Percentiles rank a stretch among this genome's conserved stretches.
These are phyloP conservation scores for Otolemur crassicaudatus DNA, from an alignment of 2,797 vertebrate species.

Conservation along the genomic window DNA sequence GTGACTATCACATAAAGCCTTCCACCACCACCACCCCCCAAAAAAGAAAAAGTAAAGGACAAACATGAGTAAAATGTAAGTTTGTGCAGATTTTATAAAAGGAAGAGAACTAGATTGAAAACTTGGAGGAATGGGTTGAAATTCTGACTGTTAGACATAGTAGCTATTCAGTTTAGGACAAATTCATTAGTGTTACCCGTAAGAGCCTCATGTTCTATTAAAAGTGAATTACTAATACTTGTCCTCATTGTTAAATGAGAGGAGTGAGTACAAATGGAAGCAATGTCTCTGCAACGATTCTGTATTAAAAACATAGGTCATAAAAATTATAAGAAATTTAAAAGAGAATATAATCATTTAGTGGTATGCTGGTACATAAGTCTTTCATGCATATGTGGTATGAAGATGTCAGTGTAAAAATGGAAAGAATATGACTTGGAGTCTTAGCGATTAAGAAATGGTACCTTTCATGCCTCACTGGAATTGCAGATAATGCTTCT, in stretches of 20 bases:
- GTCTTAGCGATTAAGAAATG: not conserved
- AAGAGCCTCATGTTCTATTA: not conserved
- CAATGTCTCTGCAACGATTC: constrained; percentile 1
- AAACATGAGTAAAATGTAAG: not conserved
- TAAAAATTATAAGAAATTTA: constrained; percentile 63
- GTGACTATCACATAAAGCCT: not conserved
- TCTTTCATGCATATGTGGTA: not conserved
- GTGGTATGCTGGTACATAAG: not conserved
- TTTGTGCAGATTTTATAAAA: not conserved
- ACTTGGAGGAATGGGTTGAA: not conserved
- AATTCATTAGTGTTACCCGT: constrained; percentile 15
- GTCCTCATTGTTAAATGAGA: constrained; percentile 37
- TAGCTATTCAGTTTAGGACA: not conserved
- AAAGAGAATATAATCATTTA: constrained; percentile 54
- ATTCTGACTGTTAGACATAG: not conserved
- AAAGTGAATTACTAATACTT: constrained; percentile 46
- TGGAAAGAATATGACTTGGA: not conserved
- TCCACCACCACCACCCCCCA: no score
- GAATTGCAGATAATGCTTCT: not conserved
- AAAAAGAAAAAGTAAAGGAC: not conserved
- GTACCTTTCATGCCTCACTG: not conserved
- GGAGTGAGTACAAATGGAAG: constrained; percentile 35
- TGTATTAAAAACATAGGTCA: constrained; percentile 47
- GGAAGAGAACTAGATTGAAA: not conserved
- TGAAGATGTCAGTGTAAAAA: constrained; percentile 28